Conservation (phyloP, 2,113 vertebrate genomes). For the Elanoides forficatus region DNA sequence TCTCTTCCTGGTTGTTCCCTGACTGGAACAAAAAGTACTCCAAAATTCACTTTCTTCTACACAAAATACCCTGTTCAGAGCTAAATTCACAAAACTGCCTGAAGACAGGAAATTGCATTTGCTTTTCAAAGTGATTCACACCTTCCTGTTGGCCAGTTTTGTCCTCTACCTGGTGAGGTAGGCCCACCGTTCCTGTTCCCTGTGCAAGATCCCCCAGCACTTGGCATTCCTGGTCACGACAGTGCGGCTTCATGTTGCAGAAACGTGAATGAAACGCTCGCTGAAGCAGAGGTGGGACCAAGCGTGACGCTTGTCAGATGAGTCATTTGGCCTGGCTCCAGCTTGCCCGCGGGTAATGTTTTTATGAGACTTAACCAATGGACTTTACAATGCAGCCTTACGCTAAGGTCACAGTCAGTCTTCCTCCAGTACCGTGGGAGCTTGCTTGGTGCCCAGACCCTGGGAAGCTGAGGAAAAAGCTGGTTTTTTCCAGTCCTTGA, state of each 20-base stretch:
- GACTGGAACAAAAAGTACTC: not conserved
- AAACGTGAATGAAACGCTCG: not conserved
- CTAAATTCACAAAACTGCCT: not conserved
- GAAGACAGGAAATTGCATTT: not conserved
- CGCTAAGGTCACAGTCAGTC: not conserved
- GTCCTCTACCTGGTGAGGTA: not conserved
- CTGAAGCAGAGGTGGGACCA: not conserved
- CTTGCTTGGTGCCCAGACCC: not conserved
- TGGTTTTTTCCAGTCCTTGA: not conserved
- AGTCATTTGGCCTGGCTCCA: slow-evolving; percentile 1
- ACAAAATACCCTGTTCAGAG: not conserved
- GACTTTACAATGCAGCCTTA: not conserved
- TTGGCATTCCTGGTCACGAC: not conserved
- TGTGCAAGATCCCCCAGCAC: not conserved
- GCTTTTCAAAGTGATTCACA: not conserved
- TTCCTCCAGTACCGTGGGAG: not conserved
- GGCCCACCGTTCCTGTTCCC: not conserved
- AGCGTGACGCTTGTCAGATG: not conserved
- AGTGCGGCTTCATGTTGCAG: not conserved
- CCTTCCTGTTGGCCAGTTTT: not conserved
- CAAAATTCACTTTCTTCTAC: not conserved
- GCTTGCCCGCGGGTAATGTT: not conserved
- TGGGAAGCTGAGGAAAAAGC: not conserved
- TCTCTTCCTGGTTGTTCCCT: not conserved
- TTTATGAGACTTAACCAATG: not conserved